Conservation (phyloP, 2,888 invertebrate species). For the Agrotis exclamationis region DNA sequence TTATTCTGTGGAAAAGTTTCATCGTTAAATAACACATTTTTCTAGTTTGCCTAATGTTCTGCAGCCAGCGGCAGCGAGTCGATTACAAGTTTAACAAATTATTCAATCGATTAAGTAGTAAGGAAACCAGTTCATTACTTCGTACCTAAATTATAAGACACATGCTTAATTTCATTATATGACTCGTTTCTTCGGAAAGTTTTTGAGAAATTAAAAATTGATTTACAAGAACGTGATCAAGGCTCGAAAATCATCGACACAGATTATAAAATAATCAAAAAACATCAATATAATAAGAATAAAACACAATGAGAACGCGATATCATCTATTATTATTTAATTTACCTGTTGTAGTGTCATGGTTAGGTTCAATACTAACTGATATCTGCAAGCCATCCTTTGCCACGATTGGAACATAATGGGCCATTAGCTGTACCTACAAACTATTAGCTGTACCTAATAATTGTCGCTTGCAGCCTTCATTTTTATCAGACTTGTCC, state of each 20-base stretch:
- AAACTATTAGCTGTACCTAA: background rate
- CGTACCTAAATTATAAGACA: background rate
- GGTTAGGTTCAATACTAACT: constrained; percentile 10
- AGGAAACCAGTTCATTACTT: constrained; percentile 25
- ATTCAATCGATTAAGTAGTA: constrained; percentile 25
- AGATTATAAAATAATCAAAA: constrained; percentile 14
- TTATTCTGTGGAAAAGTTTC: constrained; percentile 24
- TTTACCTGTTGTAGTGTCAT: constrained; percentile 18
- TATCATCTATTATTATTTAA: constrained; percentile 13
- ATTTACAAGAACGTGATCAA: background rate
- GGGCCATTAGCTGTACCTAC: background rate
- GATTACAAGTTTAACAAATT: constrained; percentile 36
- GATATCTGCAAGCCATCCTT: constrained; percentile 3
- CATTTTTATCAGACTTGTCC: background rate
- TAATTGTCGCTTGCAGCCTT: constrained; percentile 10
- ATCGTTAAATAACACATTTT: background rate
- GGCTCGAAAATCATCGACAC: constrained; percentile 16
- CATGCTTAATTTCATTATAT: too few relatives aligned
- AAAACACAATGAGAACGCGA: constrained; percentile 30
- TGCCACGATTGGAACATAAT: constrained; percentile 3
- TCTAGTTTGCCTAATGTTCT: constrained; percentile 14
- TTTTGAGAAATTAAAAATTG: background rate
- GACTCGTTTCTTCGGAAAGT: background rate
- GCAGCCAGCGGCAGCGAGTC: constrained; percentile 3
- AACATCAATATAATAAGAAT: constrained; percentile 1